Conservation (phyloP, 2,888 invertebrate species). For the Liodrosophila aerea region DNA sequence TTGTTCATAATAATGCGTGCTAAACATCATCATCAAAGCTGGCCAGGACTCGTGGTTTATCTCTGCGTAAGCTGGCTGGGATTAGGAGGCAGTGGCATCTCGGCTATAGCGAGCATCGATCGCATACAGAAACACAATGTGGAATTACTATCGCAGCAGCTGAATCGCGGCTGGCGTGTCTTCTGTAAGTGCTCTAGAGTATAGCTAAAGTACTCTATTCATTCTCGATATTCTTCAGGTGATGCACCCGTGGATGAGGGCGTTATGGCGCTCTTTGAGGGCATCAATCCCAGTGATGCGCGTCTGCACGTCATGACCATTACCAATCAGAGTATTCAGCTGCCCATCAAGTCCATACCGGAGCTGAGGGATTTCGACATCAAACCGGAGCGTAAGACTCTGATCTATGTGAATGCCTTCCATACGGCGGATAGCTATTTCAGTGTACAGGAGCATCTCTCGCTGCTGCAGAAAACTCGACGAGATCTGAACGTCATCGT, state of each 20-base stretch:
- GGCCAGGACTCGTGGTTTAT: constrained; percentile 7
- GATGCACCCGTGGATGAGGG: constrained; percentile 78
- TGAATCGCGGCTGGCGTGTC: constrained; percentile 69
- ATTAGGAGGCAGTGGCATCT: neutral
- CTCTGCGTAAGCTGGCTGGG: constrained; percentile 4
- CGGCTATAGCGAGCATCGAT: constrained; percentile 40
- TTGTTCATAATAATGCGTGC: constrained; percentile 16
- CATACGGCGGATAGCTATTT: constrained; percentile 72
- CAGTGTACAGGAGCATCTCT: constrained; percentile 74
- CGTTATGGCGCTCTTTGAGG: constrained; percentile 74
- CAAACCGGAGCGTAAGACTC: constrained; percentile 65
- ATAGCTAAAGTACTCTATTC: too few relatives aligned
- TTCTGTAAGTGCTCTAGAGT: constrained; percentile 67
- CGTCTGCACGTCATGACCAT: constrained; percentile 70
- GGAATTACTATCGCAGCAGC: constrained; percentile 62
- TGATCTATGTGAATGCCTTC: constrained; percentile 78
- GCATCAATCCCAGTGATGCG: constrained; percentile 79
- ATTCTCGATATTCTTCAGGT: constrained; percentile 50
- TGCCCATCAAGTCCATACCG: constrained; percentile 76
- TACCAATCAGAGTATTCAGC: constrained; percentile 74
- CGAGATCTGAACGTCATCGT: constrained; percentile 76
- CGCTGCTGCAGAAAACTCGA: constrained; percentile 64
- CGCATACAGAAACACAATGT: constrained; percentile 67
- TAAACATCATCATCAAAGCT: constrained; percentile 7
- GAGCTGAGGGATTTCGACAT: constrained; percentile 78